Evolutionary conservation across 2,113 vertebrate species (phyloP).

Genomic region (Ameiurus melas): DNA sequence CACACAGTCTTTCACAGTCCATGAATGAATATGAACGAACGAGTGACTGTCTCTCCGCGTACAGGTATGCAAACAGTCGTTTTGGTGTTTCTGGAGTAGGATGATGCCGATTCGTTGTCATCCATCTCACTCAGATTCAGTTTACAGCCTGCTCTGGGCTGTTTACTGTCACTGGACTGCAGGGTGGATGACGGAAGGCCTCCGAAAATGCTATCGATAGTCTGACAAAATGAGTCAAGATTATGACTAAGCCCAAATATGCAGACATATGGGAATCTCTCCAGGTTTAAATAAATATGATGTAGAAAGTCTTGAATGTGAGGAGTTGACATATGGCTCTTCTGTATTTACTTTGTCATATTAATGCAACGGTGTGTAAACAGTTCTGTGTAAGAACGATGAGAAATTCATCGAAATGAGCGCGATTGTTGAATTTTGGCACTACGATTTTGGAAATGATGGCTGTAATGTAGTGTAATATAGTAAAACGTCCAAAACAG

Average conservation of each 20-base stretch:
- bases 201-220: not conserved
- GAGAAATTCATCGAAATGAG: not conserved
- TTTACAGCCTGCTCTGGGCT: conserved; percentile 35
- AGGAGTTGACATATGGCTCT: not conserved
- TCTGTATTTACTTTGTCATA: conserved; percentile 1
- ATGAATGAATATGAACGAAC: not conserved
- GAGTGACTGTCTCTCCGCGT: not conserved
- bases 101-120: conserved; percentile 21
- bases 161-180: conserved; percentile 24
- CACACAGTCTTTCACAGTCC: not conserved
- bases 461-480: too few relatives aligned
- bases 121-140: conserved; percentile 10
- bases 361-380: not conserved
- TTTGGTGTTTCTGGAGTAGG: not conserved
- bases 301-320: not conserved
- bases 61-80: conserved; percentile 2
- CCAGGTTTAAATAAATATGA: conserved; percentile 3
- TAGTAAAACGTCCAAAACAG: not conserved
- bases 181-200: not conserved
- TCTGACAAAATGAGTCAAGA: not conserved
- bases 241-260: not conserved
- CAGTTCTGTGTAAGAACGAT: not conserved
- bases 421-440: not conserved
- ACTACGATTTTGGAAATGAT: not conserved
- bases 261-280: conserved; percentile 6